phyloP scores from a whole-genome alignment of 2,113 vertebrate species.

The Phyllostomus discolor region DNA sequence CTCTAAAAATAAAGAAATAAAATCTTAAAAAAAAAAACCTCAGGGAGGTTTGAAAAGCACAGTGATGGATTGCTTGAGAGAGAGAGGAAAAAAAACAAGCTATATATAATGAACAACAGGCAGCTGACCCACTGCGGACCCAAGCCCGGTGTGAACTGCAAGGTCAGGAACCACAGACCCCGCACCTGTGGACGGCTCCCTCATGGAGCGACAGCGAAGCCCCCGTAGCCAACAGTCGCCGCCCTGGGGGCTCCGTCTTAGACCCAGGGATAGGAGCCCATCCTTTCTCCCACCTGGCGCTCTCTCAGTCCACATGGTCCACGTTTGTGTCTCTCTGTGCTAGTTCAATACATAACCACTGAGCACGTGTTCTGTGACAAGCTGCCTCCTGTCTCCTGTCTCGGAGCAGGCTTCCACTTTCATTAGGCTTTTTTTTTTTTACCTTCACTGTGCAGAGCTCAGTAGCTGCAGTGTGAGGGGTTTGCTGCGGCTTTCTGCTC shows the following conservation, averaged over 20 bases:
- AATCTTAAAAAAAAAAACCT: not conserved
- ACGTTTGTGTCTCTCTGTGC: not conserved
- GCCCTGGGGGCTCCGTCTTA: not conserved
- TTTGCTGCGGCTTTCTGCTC: too few relatives aligned
- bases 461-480: accelerated
- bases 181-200: accelerated
- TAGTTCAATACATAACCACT: not conserved
- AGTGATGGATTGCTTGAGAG: not conserved
- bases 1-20: too few relatives aligned
- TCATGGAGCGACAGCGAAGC: accelerated
- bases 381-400: not conserved
- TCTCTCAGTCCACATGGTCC: not conserved
- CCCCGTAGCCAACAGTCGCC: too few relatives aligned
- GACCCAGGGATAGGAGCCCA: not conserved
- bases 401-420: accelerated
- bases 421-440: not conserved
- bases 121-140: not conserved
- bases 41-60: not conserved
- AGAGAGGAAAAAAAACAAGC: not conserved
- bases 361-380: not conserved
- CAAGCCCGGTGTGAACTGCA: not conserved
- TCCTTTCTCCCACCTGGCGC: not conserved
- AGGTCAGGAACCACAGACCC: not conserved
- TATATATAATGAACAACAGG: not conserved
- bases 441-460: not conserved